These are phyloP conservation scores for Mesitornis unicolor DNA, from an alignment of 2,113 vertebrate genomes.

Conservation along the genomic window DNA sequence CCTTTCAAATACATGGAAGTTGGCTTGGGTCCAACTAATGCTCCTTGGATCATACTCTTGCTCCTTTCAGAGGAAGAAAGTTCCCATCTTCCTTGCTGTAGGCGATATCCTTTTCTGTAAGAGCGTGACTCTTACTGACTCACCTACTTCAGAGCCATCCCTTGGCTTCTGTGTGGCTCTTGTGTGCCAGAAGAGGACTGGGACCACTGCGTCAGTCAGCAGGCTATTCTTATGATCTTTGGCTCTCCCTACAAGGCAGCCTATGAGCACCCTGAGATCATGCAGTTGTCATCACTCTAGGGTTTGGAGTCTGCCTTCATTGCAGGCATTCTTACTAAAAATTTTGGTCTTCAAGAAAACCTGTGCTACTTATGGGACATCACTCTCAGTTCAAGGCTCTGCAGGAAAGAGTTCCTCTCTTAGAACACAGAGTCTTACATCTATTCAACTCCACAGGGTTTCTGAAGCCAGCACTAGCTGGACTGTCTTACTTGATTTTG, in stretches of 20 bases:
- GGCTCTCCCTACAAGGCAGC: background rate
- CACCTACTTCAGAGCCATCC: background rate
- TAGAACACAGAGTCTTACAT: background rate
- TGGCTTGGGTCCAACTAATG: background rate
- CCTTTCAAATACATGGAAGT: background rate
- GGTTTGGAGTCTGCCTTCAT: background rate
- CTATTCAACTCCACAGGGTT: background rate
- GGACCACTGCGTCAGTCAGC: background rate
- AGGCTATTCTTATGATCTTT: background rate
- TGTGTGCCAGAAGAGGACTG: background rate
- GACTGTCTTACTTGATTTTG: background rate
- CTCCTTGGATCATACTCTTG: background rate
- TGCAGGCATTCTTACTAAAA: background rate
- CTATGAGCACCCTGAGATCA: background rate
- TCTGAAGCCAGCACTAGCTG: background rate
- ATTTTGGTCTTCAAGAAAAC: background rate
- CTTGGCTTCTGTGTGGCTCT: background rate
- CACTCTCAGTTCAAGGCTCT: background rate
- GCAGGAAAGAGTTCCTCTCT: background rate
- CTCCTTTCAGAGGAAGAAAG: background rate
- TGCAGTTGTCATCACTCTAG: accelerated
- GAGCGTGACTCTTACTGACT: background rate
- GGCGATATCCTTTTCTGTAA: background rate
- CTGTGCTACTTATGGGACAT: background rate
- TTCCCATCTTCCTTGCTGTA: background rate